Percentiles rank a stretch among this genome's conserved stretches.
phyloP scores from a whole-genome alignment of 1,140 invertebrate genomes.

The Orchesella cincta region DNA sequence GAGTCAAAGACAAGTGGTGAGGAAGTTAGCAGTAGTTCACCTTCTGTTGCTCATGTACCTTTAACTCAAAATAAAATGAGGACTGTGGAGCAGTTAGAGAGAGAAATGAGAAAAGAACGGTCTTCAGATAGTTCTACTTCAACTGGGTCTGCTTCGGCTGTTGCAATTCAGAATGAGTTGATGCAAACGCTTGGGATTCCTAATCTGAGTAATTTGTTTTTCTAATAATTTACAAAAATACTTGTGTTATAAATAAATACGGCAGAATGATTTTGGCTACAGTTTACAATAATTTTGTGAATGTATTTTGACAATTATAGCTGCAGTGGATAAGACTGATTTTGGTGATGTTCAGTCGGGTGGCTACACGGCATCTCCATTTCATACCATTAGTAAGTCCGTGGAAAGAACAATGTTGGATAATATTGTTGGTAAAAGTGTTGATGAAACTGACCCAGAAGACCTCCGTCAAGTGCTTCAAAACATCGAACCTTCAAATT shows the following conservation, averaged over 20 bases:
- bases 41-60: neutral
- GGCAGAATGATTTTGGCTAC: neutral
- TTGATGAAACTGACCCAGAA: slow-evolving; percentile 3
- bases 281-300: too few species aligned
- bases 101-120: slow-evolving; percentile 16
- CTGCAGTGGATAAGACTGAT: too few species aligned
- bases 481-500: slow-evolving; percentile 7
- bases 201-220: neutral
- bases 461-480: neutral
- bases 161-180: slow-evolving; percentile 11
- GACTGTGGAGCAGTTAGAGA: slow-evolving; percentile 30
- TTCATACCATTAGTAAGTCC: neutral
- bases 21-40: too few species aligned
- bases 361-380: neutral
- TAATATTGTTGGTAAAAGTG: neutral
- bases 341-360: too few species aligned
- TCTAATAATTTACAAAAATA: too few species aligned
- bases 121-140: neutral
- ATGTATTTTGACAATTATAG: neutral
- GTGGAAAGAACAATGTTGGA: neutral
- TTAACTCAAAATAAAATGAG: slow-evolving; percentile 16
- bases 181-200: slow-evolving; percentile 7
- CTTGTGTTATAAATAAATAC: neutral
- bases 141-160: neutral
- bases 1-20: too few species aligned